Conservation (phyloP, 2,113 vertebrate genomes). For the Narcine bancroftii region DNA sequence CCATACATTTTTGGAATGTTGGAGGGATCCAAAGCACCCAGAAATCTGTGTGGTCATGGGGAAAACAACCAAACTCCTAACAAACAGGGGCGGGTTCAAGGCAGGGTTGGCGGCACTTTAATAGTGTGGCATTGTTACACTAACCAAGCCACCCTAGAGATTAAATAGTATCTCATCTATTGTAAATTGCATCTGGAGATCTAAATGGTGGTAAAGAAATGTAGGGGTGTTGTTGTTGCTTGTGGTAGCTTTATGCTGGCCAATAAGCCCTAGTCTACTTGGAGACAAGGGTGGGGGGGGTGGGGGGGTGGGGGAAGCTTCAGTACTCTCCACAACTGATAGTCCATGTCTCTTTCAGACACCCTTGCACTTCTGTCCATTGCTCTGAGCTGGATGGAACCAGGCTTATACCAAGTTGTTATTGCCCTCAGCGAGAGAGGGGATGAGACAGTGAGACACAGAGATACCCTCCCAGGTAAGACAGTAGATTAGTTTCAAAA, state of each 20-base stretch:
- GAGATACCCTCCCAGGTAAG: slow-evolving; percentile 65
- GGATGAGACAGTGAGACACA: slow-evolving; percentile 57
- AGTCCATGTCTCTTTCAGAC: slow-evolving; percentile 48
- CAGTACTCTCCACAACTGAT: background rate
- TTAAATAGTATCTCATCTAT: background rate
- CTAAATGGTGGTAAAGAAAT: background rate
- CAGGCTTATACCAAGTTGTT: slow-evolving; percentile 60
- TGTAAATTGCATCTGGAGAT: background rate
- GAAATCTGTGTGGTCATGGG: no score
- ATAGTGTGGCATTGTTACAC: no score
- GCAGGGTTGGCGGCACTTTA: no score
- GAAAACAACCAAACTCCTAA: no score
- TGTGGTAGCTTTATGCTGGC: background rate
- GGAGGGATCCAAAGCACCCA: no score
- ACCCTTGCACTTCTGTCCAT: slow-evolving; percentile 68
- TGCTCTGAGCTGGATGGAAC: slow-evolving; percentile 63
- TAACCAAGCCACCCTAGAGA: no score
- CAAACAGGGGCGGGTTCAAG: no score
- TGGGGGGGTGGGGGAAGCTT: no score
- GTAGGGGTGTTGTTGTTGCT: background rate
- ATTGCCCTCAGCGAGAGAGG: slow-evolving; percentile 64
- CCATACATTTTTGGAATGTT: no score
- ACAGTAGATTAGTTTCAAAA: no score
- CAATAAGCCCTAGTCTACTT: no score
- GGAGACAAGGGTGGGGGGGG: no score